These are phyloP conservation scores for Heterocephalus glaber DNA, from an alignment of 2,113 vertebrate genomes.

Conservation along the genomic window DNA sequence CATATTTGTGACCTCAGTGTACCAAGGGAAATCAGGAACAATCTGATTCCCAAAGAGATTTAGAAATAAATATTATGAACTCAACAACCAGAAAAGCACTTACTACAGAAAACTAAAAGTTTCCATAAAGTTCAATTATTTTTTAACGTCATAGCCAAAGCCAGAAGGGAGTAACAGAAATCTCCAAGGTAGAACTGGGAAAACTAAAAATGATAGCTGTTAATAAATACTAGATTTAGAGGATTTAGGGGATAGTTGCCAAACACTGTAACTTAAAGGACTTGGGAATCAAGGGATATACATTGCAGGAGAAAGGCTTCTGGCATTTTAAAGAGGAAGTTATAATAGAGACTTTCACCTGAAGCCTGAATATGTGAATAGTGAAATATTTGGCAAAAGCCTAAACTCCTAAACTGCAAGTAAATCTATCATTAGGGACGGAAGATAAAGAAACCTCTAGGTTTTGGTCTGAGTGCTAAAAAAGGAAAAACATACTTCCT, in stretches of 20 bases:
- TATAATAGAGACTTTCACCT: not conserved
- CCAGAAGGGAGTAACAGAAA: not conserved
- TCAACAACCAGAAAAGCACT: not conserved
- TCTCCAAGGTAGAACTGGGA: not conserved
- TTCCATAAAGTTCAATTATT: not conserved
- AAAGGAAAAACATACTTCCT: not conserved
- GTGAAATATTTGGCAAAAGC: not conserved
- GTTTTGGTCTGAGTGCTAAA: not conserved
- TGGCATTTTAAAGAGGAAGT: not conserved
- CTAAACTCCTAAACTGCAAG: not conserved
- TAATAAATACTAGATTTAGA: conserved; percentile 15
- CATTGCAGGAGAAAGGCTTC: not conserved
- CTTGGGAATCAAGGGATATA: not conserved
- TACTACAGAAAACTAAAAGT: conserved; percentile 13
- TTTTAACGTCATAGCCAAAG: not conserved
- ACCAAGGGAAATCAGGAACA: not conserved
- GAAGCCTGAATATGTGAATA: not conserved
- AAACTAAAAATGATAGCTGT: not conserved
- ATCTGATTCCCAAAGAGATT: not conserved
- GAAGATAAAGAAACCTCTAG: not conserved
- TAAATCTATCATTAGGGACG: not conserved
- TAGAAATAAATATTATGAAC: not conserved
- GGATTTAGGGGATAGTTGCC: not conserved
- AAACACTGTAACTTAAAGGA: not conserved
- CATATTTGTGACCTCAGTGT: not conserved